Evolutionary conservation across 2,888 invertebrate species (phyloP).

Genomic region (Seira musarum): DNA sequence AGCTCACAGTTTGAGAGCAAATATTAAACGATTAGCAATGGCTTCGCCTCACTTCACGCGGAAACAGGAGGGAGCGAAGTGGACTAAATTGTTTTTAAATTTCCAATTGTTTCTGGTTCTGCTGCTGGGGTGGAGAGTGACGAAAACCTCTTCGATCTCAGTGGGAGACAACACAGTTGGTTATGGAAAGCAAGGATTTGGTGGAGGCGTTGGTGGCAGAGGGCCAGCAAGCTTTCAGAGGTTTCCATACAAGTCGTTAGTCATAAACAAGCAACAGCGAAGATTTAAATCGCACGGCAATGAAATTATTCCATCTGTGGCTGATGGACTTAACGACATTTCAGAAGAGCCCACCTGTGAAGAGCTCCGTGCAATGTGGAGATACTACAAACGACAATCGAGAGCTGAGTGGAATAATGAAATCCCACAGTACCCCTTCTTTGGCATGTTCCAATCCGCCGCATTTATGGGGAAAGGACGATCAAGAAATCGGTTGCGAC

Average conservation of each 20-base stretch:
- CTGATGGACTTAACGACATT: constrained; percentile 70
- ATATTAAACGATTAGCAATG: constrained; percentile 25
- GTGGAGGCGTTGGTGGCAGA: not conserved
- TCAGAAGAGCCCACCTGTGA: constrained; percentile 87
- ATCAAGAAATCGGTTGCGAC: constrained; percentile 67
- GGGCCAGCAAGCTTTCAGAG: constrained; percentile 22
- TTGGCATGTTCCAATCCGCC: constrained; percentile 71
- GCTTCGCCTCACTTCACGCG: constrained; percentile 32
- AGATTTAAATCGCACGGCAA: constrained; percentile 61
- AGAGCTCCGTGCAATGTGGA: constrained; percentile 92
- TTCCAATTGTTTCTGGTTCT: constrained; percentile 30
- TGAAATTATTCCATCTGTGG: constrained; percentile 60
- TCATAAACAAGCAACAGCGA: constrained; percentile 39
- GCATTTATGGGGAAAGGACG: constrained; percentile 71
- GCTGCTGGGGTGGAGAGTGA: constrained; percentile 30
- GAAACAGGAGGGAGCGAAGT: constrained; percentile 29
- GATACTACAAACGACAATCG: constrained; percentile 90
- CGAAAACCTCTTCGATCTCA: constrained; percentile 17
- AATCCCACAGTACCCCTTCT: constrained; percentile 86
- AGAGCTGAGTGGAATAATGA: constrained; percentile 90
- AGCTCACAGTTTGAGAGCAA: not conserved
- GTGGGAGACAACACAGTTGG: constrained; percentile 36
- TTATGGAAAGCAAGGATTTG: constrained; percentile 43
- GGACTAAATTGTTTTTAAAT: constrained; percentile 28
- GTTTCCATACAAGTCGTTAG: constrained; percentile 50